phyloP scores from a whole-genome alignment of 2,113 vertebrate species.

The Thamnophis sirtalis region DNA sequence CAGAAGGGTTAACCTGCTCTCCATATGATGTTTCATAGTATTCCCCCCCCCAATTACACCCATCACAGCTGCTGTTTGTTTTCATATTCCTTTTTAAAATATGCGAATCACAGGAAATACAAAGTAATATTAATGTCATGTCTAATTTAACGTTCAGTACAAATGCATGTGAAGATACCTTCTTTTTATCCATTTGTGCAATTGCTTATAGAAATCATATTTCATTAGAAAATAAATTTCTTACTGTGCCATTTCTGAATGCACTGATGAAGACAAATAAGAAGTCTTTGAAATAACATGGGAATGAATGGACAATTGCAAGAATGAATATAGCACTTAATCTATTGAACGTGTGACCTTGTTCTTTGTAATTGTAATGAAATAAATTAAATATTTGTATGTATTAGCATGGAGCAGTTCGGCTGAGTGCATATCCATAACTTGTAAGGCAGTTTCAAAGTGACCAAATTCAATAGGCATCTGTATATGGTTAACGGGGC shows the following conservation, averaged over 20 bases:
- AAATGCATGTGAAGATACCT: slow-evolving; percentile 18
- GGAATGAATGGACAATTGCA: neutral
- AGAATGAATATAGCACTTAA: neutral
- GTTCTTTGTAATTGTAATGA: slow-evolving; percentile 24
- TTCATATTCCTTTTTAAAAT: neutral
- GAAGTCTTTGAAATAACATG: neutral
- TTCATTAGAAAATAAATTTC: neutral
- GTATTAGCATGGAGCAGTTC: slow-evolving; percentile 2
- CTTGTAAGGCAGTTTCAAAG: neutral
- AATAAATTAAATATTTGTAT: slow-evolving; percentile 36
- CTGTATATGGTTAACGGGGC: neutral
- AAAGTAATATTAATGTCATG: neutral
- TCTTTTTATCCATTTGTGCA: neutral
- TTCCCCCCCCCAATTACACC: neutral
- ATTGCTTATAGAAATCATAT: neutral
- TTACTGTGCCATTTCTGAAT: neutral
- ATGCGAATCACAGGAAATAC: neutral
- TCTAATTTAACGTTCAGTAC: neutral
- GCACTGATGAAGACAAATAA: neutral
- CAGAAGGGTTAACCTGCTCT: neutral
- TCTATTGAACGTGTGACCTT: slow-evolving; percentile 24
- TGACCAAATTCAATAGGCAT: neutral
- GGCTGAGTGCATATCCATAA: neutral
- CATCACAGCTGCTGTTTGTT: neutral
- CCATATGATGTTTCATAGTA: neutral